phyloP scores from a whole-genome alignment of 1,140 invertebrate genomes.

The Drosophila ercepeae region DNA sequence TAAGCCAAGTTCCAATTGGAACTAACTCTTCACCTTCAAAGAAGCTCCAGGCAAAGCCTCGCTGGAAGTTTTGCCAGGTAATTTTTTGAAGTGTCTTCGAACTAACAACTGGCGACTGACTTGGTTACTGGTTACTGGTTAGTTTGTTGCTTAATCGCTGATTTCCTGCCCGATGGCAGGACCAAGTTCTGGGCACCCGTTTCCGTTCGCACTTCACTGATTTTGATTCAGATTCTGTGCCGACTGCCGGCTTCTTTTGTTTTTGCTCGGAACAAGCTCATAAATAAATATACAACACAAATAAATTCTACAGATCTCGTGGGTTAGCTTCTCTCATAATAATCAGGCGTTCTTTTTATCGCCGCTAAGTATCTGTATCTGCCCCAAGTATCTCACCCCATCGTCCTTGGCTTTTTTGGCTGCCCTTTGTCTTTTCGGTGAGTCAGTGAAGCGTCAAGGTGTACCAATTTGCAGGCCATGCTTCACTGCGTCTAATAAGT shows the following conservation, averaged over 20 bases:
- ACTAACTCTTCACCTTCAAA: neutral
- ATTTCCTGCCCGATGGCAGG: conserved; percentile 70
- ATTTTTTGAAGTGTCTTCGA: conserved; percentile 2
- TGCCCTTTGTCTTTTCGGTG: conserved; percentile 62
- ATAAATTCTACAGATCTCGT: conserved; percentile 67
- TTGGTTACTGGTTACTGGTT: conserved; percentile 44
- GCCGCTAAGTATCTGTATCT: conserved; percentile 72
- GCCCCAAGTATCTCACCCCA: conserved; percentile 38
- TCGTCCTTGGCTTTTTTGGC: conserved; percentile 41
- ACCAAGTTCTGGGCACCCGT: conserved; percentile 68
- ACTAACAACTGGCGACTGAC: conserved; percentile 8
- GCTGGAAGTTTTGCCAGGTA: conserved; percentile 42
- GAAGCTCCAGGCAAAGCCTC: conserved; percentile 21
- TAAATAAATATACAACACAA: conserved; percentile 78
- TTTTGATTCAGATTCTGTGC: conserved; percentile 17
- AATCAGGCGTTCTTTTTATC: conserved; percentile 80
- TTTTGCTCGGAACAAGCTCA: conserved; percentile 75
- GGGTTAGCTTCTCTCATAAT: conserved; percentile 56
- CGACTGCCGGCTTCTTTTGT: conserved; percentile 44
- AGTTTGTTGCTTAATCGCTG: conserved; percentile 76
- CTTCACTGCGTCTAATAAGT: conserved; percentile 79
- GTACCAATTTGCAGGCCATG: conserved; percentile 79
- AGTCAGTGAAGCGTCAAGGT: conserved; percentile 78
- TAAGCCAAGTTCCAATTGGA: conserved; percentile 51
- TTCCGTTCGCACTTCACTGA: conserved; percentile 79